Evolutionary conservation across 2,888 invertebrate species (phyloP).

Genomic region (Diachrysia chrysitis): DNA sequence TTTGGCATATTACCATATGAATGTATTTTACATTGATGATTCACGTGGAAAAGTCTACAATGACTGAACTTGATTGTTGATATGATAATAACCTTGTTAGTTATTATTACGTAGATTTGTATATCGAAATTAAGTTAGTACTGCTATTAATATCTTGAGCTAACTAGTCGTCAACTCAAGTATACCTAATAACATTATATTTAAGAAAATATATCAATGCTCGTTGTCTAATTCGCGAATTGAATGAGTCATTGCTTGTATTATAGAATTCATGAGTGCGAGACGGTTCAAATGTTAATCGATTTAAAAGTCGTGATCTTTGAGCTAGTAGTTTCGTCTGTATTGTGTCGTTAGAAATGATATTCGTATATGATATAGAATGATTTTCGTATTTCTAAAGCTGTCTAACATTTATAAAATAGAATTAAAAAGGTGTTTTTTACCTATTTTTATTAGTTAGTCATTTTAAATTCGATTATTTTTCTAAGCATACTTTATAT

Average conservation of each 20-base stretch:
- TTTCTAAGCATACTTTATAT: no score
- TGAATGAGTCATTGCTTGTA: slow-evolving; percentile 36
- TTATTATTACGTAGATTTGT: background rate
- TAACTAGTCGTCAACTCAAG: background rate
- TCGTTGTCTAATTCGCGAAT: slow-evolving; percentile 18
- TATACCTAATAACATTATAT: background rate
- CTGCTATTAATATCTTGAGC: no score
- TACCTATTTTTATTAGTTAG: background rate
- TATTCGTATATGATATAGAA: no score
- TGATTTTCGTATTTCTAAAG: background rate
- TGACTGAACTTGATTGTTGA: background rate
- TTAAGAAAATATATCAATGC: slow-evolving; percentile 15
- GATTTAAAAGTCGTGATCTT: slow-evolving; percentile 41
- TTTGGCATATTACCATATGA: background rate
- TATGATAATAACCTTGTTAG: background rate
- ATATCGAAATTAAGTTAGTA: background rate
- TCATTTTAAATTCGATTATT: background rate
- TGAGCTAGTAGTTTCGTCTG: slow-evolving; percentile 10
- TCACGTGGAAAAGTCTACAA: background rate
- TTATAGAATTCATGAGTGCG: slow-evolving; percentile 37
- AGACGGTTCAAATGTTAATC: slow-evolving; percentile 36
- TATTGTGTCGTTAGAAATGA: slow-evolving; percentile 7
- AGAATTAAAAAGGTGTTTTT: no score
- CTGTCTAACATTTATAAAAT: background rate
- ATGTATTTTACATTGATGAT: slow-evolving; percentile 9